Evolutionary conservation across 2,888 invertebrate genomes (phyloP).

Genomic region (Epistrophe eligans): DNA sequence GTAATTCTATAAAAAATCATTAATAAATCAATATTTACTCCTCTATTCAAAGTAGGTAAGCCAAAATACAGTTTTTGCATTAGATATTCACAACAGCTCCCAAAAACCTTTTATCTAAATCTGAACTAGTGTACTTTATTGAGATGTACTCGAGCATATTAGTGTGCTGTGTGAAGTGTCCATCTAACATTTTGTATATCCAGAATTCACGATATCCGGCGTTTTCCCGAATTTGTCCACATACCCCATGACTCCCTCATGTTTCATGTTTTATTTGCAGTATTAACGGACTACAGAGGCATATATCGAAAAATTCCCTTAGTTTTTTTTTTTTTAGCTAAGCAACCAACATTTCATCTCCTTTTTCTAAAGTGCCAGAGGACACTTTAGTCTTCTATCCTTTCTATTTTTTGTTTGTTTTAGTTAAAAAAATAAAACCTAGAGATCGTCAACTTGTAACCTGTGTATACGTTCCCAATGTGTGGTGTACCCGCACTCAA

Average conservation of each 20-base stretch:
- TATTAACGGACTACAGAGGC: conserved; percentile 39
- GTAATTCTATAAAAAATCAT: neutral
- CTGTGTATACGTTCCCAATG: conserved; percentile 73
- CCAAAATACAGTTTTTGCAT: neutral
- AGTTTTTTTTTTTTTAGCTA: conserved; percentile 3
- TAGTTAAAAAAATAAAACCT: conserved; percentile 1
- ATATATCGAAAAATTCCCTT: conserved; percentile 51
- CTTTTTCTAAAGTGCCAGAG: conserved; percentile 36
- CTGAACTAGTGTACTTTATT: conserved; percentile 62
- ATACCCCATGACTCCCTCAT: conserved; percentile 24
- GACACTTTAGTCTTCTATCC: conserved; percentile 23
- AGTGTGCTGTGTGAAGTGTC: conserved; percentile 43
- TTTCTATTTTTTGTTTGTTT: neutral
- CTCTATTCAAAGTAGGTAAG: neutral
- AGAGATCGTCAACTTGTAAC: conserved; percentile 73
- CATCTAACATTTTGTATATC: conserved; percentile 55
- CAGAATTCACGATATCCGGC: conserved; percentile 32
- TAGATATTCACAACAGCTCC: conserved; percentile 13
- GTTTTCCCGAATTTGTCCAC: neutral
- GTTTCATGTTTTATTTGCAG: conserved; percentile 31
- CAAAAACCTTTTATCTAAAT: conserved; percentile 38
- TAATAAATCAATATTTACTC: neutral
- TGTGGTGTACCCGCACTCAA: conserved; percentile 75
- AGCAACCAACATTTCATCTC: conserved; percentile 54
- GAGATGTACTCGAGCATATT: conserved; percentile 72